Evolutionary conservation across 2,113 vertebrate genomes (phyloP).

Genomic region (Ailuropoda melanoleuca): DNA sequence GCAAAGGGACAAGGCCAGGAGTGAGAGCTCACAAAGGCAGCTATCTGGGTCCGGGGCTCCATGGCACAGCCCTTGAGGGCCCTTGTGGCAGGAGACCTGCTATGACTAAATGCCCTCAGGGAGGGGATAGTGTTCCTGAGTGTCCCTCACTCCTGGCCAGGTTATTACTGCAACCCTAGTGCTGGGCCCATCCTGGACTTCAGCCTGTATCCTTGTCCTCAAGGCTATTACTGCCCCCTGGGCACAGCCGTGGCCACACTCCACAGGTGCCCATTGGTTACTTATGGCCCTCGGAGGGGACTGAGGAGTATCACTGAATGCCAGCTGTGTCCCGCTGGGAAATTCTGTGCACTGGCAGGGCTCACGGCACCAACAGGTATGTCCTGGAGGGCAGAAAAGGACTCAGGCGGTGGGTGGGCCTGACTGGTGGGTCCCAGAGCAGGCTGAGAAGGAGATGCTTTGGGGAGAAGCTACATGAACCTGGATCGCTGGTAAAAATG

Average conservation of each 20-base stretch:
- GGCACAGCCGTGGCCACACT: conserved; percentile 87
- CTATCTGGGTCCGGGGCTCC: not conserved
- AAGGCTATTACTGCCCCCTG: conserved; percentile 91
- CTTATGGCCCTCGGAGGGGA: conserved; percentile 85
- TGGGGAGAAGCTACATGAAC: not conserved
- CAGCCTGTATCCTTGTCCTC: conserved; percentile 86
- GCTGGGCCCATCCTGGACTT: conserved; percentile 82
- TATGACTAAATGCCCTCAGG: not conserved
- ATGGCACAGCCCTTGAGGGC: too few species aligned
- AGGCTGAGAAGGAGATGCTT: not conserved
- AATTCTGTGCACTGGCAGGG: conserved; percentile 88
- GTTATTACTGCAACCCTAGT: conserved; percentile 91
- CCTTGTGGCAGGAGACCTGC: not conserved
- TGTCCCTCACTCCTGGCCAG: conserved; percentile 77
- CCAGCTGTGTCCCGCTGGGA: conserved; percentile 88
- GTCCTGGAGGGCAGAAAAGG: not conserved
- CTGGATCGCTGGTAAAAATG: not conserved
- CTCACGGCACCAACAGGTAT: conserved; percentile 90
- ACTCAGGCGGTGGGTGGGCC: rapidly evolving
- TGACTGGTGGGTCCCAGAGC: not conserved
- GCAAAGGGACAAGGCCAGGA: rapidly evolving
- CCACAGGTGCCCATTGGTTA: conserved; percentile 90
- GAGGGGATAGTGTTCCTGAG: not conserved
- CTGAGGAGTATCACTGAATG: conserved; percentile 83
- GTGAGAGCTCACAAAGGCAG: too few species aligned